Evolutionary conservation across 2,797 vertebrate species (phyloP).

Genomic region (Streptopelia turtur): DNA sequence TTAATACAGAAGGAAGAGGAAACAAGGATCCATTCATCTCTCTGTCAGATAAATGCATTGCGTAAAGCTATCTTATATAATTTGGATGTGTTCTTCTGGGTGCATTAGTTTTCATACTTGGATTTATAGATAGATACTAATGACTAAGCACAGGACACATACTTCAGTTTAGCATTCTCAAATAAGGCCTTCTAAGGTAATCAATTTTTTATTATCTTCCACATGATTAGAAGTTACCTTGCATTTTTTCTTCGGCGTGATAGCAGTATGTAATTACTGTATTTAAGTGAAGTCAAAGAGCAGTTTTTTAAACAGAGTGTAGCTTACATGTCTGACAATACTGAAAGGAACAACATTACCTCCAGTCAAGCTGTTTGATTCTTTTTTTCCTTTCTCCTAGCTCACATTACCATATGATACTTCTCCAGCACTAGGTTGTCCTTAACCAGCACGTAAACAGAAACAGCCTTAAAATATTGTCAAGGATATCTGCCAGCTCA

Average conservation of each 20-base stretch:
- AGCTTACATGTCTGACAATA: neutral
- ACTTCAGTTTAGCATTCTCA: neutral
- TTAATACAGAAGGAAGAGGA: conserved; percentile 2
- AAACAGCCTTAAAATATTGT: neutral
- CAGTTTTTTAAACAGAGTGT: neutral
- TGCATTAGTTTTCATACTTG: conserved; percentile 3
- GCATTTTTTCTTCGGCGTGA: neutral
- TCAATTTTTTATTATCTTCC: neutral
- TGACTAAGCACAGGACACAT: neutral
- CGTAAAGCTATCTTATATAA: neutral
- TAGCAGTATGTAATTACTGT: neutral
- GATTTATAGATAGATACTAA: conserved; percentile 5
- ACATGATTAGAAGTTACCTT: neutral
- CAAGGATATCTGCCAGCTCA: neutral
- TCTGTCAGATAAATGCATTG: conserved; percentile 2
- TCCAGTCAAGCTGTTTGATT: neutral
- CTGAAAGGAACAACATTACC: neutral
- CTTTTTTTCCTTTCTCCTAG: neutral
- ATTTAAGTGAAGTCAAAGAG: neutral
- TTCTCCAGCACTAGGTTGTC: neutral
- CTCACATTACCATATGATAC: neutral
- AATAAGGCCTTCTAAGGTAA: neutral
- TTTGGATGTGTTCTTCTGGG: neutral
- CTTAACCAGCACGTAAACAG: neutral
- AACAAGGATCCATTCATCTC: neutral